A percentile compares a stretch with the other conserved stretches of the same genome.
phyloP scores from a whole-genome alignment of 2,797 vertebrate species.

The Macrochelys suwanniensis region DNA sequence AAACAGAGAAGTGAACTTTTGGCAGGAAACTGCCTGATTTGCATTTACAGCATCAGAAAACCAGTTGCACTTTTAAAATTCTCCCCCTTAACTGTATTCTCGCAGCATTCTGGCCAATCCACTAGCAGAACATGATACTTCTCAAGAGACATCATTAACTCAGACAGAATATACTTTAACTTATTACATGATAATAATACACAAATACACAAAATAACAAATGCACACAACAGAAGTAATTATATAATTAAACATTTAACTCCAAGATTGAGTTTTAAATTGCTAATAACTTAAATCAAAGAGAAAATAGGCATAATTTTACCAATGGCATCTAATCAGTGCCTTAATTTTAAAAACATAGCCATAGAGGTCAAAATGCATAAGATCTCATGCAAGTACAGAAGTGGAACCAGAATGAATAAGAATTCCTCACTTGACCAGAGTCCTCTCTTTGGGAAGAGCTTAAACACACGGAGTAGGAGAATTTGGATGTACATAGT shows the following conservation, averaged over 20 bases:
- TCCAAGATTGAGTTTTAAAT: slow-evolving; percentile 62
- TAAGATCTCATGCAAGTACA: slow-evolving; percentile 43
- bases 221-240: slow-evolving; percentile 51
- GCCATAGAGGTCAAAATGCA: slow-evolving; percentile 45
- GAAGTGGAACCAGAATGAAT: slow-evolving; percentile 58
- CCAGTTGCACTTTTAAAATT: background rate
- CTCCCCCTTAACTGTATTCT: background rate
- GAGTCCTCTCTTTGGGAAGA: slow-evolving; percentile 48
- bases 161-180: slow-evolving; percentile 54
- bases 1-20: background rate
- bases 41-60: slow-evolving; percentile 13
- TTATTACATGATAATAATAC: slow-evolving; percentile 60
- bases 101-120: background rate
- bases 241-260: slow-evolving; percentile 66
- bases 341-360: background rate
- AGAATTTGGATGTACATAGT: slow-evolving; percentile 5
- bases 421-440: slow-evolving; percentile 62
- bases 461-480: slow-evolving; percentile 41
- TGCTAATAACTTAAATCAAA: slow-evolving; percentile 55
- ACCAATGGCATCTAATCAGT: slow-evolving; percentile 58
- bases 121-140: accelerated
- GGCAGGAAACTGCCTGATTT: background rate
- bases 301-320: slow-evolving; percentile 40
- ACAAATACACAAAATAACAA: slow-evolving; percentile 49
- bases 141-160: slow-evolving; percentile 25